Base-by-base conservation (phyloP, 2,888 invertebrate genomes). In the Philereme transversata region DNA sequence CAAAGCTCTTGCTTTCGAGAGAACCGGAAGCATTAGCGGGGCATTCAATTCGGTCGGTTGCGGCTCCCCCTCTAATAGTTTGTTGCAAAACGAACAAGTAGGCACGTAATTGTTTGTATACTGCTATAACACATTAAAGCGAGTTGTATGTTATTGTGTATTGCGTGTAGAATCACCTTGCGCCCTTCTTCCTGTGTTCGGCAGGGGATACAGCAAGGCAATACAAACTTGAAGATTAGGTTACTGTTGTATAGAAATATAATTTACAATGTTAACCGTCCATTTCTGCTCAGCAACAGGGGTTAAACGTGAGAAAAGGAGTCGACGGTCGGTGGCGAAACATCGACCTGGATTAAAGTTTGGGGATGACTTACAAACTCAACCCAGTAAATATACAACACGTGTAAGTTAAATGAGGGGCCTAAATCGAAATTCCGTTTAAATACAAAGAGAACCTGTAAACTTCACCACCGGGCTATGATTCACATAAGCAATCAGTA, bases 201-300 rank as follows among this genome's bases (percentile, higher is more conserved):
- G 70, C 55, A 71, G 75, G 78, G 77, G 81, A 74, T 76, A 70
- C 68, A 65, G 68, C 79, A 82, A 85, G 84, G 83, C 84, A 79
- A 77, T 75, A 71, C 62, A 76, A 80, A 77, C 72, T 74, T 71
- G 10, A 65, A 64, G 66, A 65, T 67, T 70, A 55, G 68, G 68
- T 69, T 68, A 70, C 69, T 68, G 69, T 67, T 68, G 72, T 73
- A 74, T 73, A 70, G 69, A 69, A 72, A 76, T 74, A 76, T 74
- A 74, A 82, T 80, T 81, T 77, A 81, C 77, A 22, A 22, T 22
- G 3, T 22, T 22, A 73, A 72, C 67, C 71, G 71, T 67, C 72
- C 73, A 68, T 67, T 71, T 70, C 55, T 58, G 67, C 69, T 61
- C 52, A 54, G 51, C 55, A 54, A 64, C 56, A 62, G 68, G 74